Evolutionary conservation across 2,888 invertebrate species (phyloP).

Genomic region (Melitaea athalia): DNA sequence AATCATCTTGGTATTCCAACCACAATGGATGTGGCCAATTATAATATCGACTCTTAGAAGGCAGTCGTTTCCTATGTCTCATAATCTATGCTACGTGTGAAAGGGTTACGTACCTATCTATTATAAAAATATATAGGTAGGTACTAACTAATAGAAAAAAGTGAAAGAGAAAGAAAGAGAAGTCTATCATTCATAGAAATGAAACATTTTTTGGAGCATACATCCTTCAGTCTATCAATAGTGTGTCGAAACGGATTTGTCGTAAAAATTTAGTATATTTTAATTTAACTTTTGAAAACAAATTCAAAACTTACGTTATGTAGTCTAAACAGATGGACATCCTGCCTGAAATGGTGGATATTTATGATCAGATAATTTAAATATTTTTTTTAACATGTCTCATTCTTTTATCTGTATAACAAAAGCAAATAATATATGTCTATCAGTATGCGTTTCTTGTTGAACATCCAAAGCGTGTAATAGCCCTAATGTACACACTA

Average conservation of each 20-base stretch:
- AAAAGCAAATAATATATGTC: background rate
- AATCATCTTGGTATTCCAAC: slow-evolving; percentile 19
- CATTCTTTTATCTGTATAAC: background rate
- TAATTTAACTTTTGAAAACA: background rate
- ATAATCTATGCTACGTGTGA: background rate
- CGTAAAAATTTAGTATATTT: no score
- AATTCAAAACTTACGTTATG: slow-evolving; percentile 1
- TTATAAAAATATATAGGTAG: no score
- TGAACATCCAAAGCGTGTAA: slow-evolving; percentile 26
- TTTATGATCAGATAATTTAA: background rate
- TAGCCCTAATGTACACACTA: slow-evolving; percentile 27
- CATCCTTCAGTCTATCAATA: no score
- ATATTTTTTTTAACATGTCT: background rate
- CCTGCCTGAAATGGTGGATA: slow-evolving; percentile 13
- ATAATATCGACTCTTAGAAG: slow-evolving; percentile 31
- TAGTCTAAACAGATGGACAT: slow-evolving; percentile 11
- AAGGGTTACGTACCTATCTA: background rate
- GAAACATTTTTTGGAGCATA: no score
- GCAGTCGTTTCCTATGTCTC: slow-evolving; percentile 31
- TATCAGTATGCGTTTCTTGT: slow-evolving; percentile 18
- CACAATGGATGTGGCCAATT: slow-evolving; percentile 24
- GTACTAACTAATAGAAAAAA: no score
- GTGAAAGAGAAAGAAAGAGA: no score
- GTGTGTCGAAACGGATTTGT: no score
- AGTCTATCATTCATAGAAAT: background rate